A percentile compares a stretch with the other conserved stretches of the same genome.
These are phyloP conservation scores for Gymnoscopelus braueri DNA, from an alignment of 2,797 vertebrate species.

Conservation along the genomic window DNA sequence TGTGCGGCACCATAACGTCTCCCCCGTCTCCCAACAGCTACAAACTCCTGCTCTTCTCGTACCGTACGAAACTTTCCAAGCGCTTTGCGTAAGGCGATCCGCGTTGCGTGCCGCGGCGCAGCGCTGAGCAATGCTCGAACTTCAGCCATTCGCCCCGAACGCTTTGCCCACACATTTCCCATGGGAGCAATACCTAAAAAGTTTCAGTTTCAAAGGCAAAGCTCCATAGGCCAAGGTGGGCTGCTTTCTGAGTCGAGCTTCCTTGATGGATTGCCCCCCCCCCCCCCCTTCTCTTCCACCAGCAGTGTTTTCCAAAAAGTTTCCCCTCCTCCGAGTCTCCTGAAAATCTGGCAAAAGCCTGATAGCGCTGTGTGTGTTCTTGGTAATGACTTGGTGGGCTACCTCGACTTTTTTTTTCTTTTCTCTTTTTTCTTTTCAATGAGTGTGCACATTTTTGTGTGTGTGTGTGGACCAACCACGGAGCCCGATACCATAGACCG, in stretches of 20 bases:
- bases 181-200: constrained; percentile 57
- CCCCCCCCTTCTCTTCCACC: constrained; percentile 28
- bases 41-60: neutral
- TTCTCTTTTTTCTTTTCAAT: constrained; percentile 33
- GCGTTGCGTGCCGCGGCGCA: constrained; percentile 38
- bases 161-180: constrained; percentile 47
- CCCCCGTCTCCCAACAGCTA: neutral
- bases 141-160: constrained; percentile 29
- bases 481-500: constrained; percentile 73
- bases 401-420: constrained; percentile 54
- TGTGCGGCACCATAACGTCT: too few relatives aligned
- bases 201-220: constrained; percentile 49
- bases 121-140: constrained; percentile 58
- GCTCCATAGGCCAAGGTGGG: constrained; percentile 64
- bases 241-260: constrained; percentile 46
- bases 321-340: constrained; percentile 57
- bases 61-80: constrained; percentile 24
- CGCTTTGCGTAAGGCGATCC: constrained; percentile 58
- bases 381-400: constrained; percentile 79
- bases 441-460: constrained; percentile 55
- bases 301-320: constrained; percentile 63
- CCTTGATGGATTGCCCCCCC: constrained; percentile 46
- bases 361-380: constrained; percentile 82
- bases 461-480: constrained; percentile 77
- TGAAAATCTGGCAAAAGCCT: constrained; percentile 74